Conservation (phyloP, 2,888 invertebrate species). For the Sclerodermus sp. region DNA sequence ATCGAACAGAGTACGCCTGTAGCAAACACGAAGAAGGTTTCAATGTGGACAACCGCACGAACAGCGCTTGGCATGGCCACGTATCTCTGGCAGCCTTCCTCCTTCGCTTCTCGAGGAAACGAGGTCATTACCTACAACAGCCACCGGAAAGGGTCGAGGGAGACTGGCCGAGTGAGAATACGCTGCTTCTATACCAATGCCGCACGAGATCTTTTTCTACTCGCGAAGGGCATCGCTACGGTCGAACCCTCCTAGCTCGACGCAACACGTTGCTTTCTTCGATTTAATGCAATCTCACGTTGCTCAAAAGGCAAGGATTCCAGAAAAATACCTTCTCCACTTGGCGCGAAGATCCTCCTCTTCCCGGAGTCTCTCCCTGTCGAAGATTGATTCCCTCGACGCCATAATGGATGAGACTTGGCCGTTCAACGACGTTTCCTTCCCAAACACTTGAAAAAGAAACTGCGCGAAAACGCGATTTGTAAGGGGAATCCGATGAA, state of each 20-base stretch:
- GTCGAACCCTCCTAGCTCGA: constrained; percentile 13
- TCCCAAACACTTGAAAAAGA: no score
- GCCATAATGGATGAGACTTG: no score
- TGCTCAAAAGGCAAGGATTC: no score
- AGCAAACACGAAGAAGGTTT: no score
- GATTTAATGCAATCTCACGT: background rate
- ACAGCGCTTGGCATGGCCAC: constrained; percentile 22
- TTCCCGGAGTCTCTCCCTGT: no score
- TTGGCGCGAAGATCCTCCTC: no score
- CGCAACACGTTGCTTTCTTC: background rate
- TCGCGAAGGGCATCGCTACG: constrained; percentile 6
- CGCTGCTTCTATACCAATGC: background rate
- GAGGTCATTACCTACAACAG: constrained; percentile 30
- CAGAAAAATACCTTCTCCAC: no score
- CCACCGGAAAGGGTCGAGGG: constrained; percentile 27
- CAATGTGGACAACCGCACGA: background rate
- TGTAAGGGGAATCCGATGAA: no score
- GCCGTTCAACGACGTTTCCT: no score
- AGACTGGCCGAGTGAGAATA: constrained; percentile 19
- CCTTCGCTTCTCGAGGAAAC: constrained; percentile 24
- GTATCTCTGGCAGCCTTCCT: constrained; percentile 22
- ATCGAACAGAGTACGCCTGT: no score
- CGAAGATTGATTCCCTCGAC: no score
- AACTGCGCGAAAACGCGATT: no score
- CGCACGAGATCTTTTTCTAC: constrained; percentile 4